Base-by-base conservation (phyloP, 2,797 vertebrate species). In the Decapterus maruadsi region DNA sequence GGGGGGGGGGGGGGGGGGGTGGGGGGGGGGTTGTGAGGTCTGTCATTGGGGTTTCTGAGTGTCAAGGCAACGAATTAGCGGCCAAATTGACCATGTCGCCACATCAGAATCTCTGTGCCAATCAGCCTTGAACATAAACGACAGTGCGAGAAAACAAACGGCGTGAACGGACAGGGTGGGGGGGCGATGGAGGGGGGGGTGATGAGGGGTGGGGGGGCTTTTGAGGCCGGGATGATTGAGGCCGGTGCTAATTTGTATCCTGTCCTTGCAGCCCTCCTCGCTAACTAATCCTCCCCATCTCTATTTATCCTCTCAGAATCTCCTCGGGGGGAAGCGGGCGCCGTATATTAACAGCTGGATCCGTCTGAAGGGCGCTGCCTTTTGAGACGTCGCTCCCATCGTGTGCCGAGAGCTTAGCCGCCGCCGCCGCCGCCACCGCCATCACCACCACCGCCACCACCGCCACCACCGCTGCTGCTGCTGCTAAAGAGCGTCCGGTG, bases 241-340 rank as follows among this genome's bases (percentile, higher is more conserved):
- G 78, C 87, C 57, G 66, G 66, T 82, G 60, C 91, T 94, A 90
- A 94, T 95, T 94, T 94, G 86, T 88, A 93, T 92, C 91, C 91
- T 76, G 85, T 93, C 90, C 90, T 94, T 81, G 87, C 91, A 91
- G 87, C 81, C 75, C 75, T 59, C 6, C 26, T 26, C 26, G 57
- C 81, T 72, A 92, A 76, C 77, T 95, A 95, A 95, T 95, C 94
- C 93, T 85, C 83, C 89, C 90, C 83, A 93, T 93, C 90, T 94
- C 91, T 90, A 88, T 91, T 93, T 91, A 90, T 94, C 92, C 90
- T 86, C 90, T 90, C 90, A 85, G 79, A 89, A 94, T 94, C 92
- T 94, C 90, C 92, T 93, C 76, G 82, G 86, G 88, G 83, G 83
- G 78, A 85, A 85, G 84, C 84, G 76, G 75, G 78, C 87, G 61